Evolutionary conservation across 2,113 vertebrate species (phyloP), one percentile per base, ranked within the genome.

Genomic region (Melanocharis versteri): DNA sequence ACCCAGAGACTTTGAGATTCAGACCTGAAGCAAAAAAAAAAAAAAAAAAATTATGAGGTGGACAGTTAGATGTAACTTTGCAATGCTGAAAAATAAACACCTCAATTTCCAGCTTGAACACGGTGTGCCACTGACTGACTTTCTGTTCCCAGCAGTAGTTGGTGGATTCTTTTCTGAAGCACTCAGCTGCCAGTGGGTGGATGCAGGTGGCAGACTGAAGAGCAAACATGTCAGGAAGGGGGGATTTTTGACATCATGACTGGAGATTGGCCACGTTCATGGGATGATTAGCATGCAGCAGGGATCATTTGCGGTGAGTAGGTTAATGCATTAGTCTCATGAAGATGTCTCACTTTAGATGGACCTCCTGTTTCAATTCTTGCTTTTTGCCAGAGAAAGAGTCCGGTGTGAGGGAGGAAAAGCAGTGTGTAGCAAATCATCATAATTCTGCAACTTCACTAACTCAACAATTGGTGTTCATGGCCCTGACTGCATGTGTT

Each of bases 321-420:
- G 91, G 82, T 96, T 70, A 92, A 79, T 47, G 48, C 18, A 42
- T 78, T 56, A 70, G 56, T 30, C 8, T 73, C 64, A 22, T 4
- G 20, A 56, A 89, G 66, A 61, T 14, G 8, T 83, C 72, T 94
- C 94, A 93, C 85, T 97, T 96, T 89, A 70, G 71, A 56, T 60
- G 42, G 92, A 86, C 40, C 47, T 61, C 73, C 48, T 65, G 39
- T 93, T 93, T 76, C 53, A 79, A 3, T 82, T 82, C 83, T 58
- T 89, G 16, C 44, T 92, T 76, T 69, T 91, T 48, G 31, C 58
- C 45, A 85, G 35, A 66, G n/a, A 84, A 94, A 45, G 60, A 83
- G 23, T 20, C 33, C 51, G 37, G 21, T 1, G 5, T 33, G 65
- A 57, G 26, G 21, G 50, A 81, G 8, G 19, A 60, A 35, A 80